Conservation (phyloP, 2,113 vertebrate genomes). For the Glaucomys volans region DNA sequence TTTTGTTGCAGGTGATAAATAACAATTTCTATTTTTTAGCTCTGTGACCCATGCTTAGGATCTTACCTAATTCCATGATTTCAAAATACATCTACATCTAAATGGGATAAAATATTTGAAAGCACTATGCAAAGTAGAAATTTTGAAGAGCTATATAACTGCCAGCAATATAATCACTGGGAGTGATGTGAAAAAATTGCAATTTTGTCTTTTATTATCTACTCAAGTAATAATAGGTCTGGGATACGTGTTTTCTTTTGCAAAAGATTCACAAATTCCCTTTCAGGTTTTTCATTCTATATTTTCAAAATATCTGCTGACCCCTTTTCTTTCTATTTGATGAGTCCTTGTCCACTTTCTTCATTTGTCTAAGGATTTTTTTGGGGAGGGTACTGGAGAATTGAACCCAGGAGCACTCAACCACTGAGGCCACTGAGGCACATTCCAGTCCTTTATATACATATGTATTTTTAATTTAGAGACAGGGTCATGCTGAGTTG, state of each 20-base stretch:
- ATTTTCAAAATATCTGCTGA: neutral
- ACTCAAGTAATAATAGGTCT: neutral
- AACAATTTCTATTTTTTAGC: neutral
- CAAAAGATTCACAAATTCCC: neutral
- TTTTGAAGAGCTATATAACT: neutral
- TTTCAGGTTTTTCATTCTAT: neutral
- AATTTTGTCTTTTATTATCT: neutral
- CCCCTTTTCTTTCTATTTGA: neutral
- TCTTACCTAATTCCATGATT: constrained; percentile 21
- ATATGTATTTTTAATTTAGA: no score
- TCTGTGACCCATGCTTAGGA: neutral
- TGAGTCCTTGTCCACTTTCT: neutral
- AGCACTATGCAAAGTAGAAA: neutral
- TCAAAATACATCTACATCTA: neutral
- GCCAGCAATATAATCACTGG: neutral
- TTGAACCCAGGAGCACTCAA: no score
- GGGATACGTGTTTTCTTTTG: neutral
- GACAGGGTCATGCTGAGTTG: no score
- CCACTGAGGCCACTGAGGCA: no score
- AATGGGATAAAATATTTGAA: neutral
- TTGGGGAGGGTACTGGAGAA: no score
- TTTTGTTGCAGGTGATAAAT: neutral
- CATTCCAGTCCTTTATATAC: no score
- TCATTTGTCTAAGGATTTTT: neutral
- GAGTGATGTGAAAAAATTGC: neutral